Evolutionary conservation across 1,140 invertebrate genomes (phyloP), one percentile per base, ranked within the genome.

Genomic region (Drosophila trapezifrons): DNA sequence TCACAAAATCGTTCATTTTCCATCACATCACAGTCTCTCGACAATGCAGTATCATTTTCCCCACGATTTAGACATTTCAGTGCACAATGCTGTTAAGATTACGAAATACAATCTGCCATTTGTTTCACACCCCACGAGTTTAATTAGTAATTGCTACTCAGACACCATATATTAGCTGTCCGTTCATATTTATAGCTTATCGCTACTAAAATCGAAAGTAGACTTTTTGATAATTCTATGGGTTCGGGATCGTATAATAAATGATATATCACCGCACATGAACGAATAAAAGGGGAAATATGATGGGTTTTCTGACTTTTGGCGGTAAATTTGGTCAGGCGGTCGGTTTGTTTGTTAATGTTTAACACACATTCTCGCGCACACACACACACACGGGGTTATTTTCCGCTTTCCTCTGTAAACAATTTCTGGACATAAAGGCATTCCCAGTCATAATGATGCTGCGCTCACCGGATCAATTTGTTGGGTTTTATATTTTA

Each of bases 101-200:
- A 49, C 27, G 49, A 29, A 70, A 57, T 15, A 49, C 22, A 57
- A 57, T 70, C 54, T 55, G 51, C 46, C 35, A 56, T 42, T 70
- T 38, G 51, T 40, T 70, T 71, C 51, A 22, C 65, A 70, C 67
- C 51, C 51, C 67, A 37, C 25, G 25, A n/a, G 42, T 40, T 71
- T 71, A 56, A 57, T 70, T 70, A 69, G 18, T 57, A 47, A 67
- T 55, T 56, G 32, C 49, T 35, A 32, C 29, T 20, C 62, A 71
- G 20, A 35, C 37, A 35, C 60, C 65, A 35, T 35, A 52, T 60
- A 69, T 69, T 69, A 69, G 37, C n/a, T 20, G 29, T 10, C 62
- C 51, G 29, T 32, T 2, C 17, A 35, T 66, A 52, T 45, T 43
- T 35, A 65, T 45, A 37, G 46, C 65, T 65, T 51, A 69, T 69